Percentiles rank a stretch among this genome's conserved stretches.
phyloP scores from a whole-genome alignment of 2,113 vertebrate species.

The Phyllostomus discolor region DNA sequence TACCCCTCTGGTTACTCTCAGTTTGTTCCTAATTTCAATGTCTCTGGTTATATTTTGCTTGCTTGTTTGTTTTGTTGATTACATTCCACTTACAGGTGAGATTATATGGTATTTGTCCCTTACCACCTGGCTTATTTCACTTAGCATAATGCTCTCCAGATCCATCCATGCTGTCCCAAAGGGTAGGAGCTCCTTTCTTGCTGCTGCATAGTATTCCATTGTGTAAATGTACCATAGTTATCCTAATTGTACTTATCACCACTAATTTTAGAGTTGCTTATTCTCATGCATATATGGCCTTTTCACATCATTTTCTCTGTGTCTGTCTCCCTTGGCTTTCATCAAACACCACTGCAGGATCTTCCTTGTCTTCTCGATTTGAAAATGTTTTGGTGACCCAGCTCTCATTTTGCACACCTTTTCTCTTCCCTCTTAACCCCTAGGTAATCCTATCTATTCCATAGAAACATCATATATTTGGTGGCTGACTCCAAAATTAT shows the following conservation, averaged over 20 bases:
- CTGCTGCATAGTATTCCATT: too few relatives aligned
- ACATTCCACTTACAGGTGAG: too few relatives aligned
- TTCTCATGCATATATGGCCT: background rate
- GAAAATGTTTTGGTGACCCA: background rate
- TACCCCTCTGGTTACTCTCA: too few relatives aligned
- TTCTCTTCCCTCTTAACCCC: background rate
- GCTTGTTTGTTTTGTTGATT: too few relatives aligned
- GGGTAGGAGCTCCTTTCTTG: too few relatives aligned
- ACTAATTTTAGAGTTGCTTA: background rate
- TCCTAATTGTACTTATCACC: background rate
- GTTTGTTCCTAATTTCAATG: too few relatives aligned
- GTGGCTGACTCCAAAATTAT: background rate
- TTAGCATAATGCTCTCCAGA: too few relatives aligned
- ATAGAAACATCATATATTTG: background rate
- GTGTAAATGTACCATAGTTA: too few relatives aligned
- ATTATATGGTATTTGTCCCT: too few relatives aligned
- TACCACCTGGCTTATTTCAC: too few relatives aligned
- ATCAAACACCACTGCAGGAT: background rate
- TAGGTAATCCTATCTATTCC: background rate
- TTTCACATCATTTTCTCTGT: background rate
- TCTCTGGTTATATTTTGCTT: too few relatives aligned
- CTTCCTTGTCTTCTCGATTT: background rate
- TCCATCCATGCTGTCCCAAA: too few relatives aligned
- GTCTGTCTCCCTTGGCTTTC: background rate
- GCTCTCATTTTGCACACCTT: background rate